These are phyloP conservation scores for Allacma fusca DNA, from an alignment of 2,888 invertebrate species.

Conservation along the genomic window DNA sequence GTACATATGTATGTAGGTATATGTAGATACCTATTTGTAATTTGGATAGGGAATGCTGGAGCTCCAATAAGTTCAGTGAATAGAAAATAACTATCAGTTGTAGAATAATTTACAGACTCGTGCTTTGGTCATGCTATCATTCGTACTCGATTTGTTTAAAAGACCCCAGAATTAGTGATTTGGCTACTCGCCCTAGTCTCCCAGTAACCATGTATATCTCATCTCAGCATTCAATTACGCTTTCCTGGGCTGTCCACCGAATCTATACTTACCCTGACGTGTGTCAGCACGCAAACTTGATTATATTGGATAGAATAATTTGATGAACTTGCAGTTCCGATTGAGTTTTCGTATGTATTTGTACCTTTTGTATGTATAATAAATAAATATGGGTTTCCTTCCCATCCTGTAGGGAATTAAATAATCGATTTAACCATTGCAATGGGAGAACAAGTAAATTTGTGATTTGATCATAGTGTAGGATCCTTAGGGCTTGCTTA, in stretches of 20 bases:
- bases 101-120: not conserved
- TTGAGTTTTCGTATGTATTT: not conserved
- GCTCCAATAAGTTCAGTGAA: not conserved
- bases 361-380: not conserved
- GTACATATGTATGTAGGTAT: too few species aligned
- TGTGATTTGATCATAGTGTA: not conserved
- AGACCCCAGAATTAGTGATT: conserved; percentile 18
- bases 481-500: too few species aligned
- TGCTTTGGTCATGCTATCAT: conserved; percentile 6
- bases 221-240: conserved; percentile 26
- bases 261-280: not conserved
- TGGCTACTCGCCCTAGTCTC: conserved; percentile 3
- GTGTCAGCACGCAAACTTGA: conserved; percentile 35
- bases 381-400: conserved; percentile 4
- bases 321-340: conserved; percentile 16
- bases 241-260: conserved; percentile 17
- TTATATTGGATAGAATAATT: conserved; percentile 32
- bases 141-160: conserved; percentile 34
- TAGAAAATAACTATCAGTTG: conserved; percentile 1
- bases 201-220: not conserved
- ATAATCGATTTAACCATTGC: conserved; percentile 20
- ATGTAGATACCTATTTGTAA: too few species aligned
- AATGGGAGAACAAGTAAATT: not conserved
- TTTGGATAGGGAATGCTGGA: too few species aligned
- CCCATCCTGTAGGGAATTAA: not conserved